Base-by-base conservation (phyloP, 2,113 vertebrate genomes). In the Chionis minor region DNA sequence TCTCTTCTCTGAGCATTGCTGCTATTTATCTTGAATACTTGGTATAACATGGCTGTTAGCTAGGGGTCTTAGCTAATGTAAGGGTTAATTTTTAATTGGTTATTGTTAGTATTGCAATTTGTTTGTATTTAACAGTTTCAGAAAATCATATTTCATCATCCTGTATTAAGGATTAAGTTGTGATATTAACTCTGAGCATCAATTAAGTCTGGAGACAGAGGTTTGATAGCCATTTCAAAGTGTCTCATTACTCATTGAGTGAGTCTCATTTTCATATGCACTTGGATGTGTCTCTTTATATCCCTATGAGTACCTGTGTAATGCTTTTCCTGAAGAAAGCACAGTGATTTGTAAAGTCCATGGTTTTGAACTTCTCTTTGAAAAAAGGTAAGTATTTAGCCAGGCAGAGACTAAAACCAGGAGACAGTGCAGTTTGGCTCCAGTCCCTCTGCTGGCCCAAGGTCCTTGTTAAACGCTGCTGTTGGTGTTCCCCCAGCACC, bases 121-220 rank as follows among this genome's bases (percentile, higher is more conserved):
- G 58, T 58, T 23, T 17, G 23, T 73, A 63, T 20, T 74, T 71
- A 42, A 26, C 2, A 22, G 14, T 56, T 85, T 88, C 10, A 42
- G 49, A 49, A 73, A 67, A 52, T 42, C 2, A 0, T 66, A 26
- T 83, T 75, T 58, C 51, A 8, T 28, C n/a, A 35, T 0, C 0
- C 21, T 59, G 7, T 52, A 1, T 8, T 77, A 13, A 58, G 15
- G 38, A 38, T 38, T 38, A 38, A 38, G 52, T n/a, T 15, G 27
- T 33, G 32, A 4, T 3, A 14, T 69, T 23, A 72, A 0, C 27
- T 67, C 10, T 33, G 18, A 17, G 10, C 3, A 4, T 71, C 35
- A 9, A 35, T 74, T 42, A 70, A 35, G 44, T 59, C 47, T 59
- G 32, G 8, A 59, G 67, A 10, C 9, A 9, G 18, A 33, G 63